Evolutionary conservation across 30 jellyfish, hydroid and myxozoan genomes (phyloP), one percentile per base, ranked within the genome.

Genomic region (Hydractinia symbiolongicarpus): DNA sequence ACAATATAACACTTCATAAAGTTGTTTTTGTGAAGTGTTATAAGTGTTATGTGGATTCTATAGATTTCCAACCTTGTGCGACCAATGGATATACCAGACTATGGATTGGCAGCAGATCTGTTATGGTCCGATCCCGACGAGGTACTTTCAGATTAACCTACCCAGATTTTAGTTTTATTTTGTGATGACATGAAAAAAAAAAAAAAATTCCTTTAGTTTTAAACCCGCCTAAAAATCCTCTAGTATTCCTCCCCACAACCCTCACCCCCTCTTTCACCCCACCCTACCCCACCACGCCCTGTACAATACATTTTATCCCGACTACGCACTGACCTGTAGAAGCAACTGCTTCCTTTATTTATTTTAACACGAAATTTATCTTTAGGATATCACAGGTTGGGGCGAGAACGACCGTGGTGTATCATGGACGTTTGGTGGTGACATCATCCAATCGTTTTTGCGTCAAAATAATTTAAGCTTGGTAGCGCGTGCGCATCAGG

Each of bases 61-160:
- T 72, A 91, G 98, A 92, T 92, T 7, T 53, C 84, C 52, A 62
- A 83, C 9, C 54, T 92, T 61, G 86, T 82, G 7, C 95, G 98
- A 14, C 98, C 98, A 62, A 82, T 87, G 96, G 98, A 92, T 78
- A 87, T 92, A 50, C 98, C 98, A 3, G 98, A 92, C 67, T 73
- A 53, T 53, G 98, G 98, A 30, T 84, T 92, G 7, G 94, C 94
- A 11, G 95, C 95, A 5, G 98, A 92, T 81, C 66, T 92, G 21
- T 79, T 92, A 19, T 92, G 98, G 98, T 92, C 98, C 40, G 98
- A 92, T 71, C 98, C 98, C n/a, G 98, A 92, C 66, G 98, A 92
- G 96, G 98, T 92, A 54, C 51, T 72, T 7, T 72, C 8, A 19
- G 2, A 6, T 54, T 72, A 2, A 30, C 44, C 44, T 30, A 30